Evolutionary conservation across 2,888 invertebrate genomes (phyloP), one percentile per base, ranked within the genome.

Genomic region (Nycteola revayana): DNA sequence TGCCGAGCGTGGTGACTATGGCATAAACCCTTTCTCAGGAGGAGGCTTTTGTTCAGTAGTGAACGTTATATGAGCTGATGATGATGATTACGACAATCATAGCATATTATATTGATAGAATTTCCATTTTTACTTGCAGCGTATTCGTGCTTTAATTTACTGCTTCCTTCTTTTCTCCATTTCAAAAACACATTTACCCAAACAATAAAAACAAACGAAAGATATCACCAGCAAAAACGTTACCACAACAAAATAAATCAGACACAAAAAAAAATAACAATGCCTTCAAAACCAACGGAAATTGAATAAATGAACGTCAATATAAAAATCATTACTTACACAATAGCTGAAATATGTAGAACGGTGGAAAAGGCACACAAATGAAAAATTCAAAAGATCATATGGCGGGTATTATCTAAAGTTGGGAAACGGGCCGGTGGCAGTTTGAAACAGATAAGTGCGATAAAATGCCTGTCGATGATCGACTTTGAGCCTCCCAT

Each of bases 401-500:
- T 44, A 44, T 41, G 48, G 30, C 17, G 10, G 36, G 35, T 23
- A 54, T 50, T 54, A 54, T 58, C 49, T 54, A 39, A 37, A 54
- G 55, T 35, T 50, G 48, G 53, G 49, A 40, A 49, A 45, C 47
- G 60, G 45, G 38, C 49, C 39, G 39, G 42, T 37, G 49, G 46
- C 52, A 59, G 46, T 57, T 56, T 42, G 44, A 45, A 45, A 50
- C 60, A 58, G 57, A 58, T 60, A 56, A 39, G 40, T 10, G 36
- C 45, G 46, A 47, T 56, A 53, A 60, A 57, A 57, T 49, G 42
- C 36, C 49, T 47, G 49, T 28, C 45, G 26, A 34, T 56, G 56
- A 60, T 52, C 37, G 50, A 50, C 49, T 30, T 38, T 53, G 48
- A 50, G 39, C 47, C 36, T 35, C 31, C 14, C 14, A 14, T 14